These are phyloP conservation scores for Nanorana parkeri DNA, from an alignment of 2,113 vertebrate species.

Conservation along the genomic window DNA sequence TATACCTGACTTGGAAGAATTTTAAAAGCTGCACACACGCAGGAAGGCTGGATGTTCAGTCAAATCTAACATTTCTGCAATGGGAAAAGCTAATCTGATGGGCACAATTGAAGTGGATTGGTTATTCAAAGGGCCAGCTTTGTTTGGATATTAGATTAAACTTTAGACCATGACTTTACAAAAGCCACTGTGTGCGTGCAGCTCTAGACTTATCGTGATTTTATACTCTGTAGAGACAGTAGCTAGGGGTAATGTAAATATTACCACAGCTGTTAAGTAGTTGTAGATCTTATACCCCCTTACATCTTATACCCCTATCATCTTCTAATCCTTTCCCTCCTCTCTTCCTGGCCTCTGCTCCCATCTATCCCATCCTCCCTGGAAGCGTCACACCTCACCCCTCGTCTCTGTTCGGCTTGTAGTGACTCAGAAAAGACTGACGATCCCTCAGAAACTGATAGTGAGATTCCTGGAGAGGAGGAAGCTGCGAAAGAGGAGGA, in stretches of 20 bases:
- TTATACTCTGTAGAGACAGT: neutral
- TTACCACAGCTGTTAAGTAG: neutral
- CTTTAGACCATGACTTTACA: no score
- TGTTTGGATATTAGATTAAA: no score
- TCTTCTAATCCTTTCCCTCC: constrained; percentile 56
- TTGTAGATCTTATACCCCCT: constrained; percentile 25
- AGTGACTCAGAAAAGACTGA: constrained; percentile 57
- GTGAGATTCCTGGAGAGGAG: constrained; percentile 57
- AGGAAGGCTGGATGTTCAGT: no score
- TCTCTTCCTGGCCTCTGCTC: constrained; percentile 64
- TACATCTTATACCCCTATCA: constrained; percentile 2
- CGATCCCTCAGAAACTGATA: constrained; percentile 63
- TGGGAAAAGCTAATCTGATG: no score
- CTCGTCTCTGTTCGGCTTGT: constrained; percentile 55
- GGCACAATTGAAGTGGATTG: no score
- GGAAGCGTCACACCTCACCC: constrained; percentile 60
- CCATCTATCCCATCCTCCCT: constrained; percentile 71
- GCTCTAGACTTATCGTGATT: no score
- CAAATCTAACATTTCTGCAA: no score
- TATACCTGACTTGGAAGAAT: no score
- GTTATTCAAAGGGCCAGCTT: no score
- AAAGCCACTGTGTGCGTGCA: no score
- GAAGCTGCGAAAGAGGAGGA: constrained; percentile 48
- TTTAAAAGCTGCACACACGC: no score
- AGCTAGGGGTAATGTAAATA: neutral